Percentiles rank a stretch among this genome's conserved stretches.
Conservation (phyloP, 2,888 invertebrate species). For the Syritta pipiens region DNA sequence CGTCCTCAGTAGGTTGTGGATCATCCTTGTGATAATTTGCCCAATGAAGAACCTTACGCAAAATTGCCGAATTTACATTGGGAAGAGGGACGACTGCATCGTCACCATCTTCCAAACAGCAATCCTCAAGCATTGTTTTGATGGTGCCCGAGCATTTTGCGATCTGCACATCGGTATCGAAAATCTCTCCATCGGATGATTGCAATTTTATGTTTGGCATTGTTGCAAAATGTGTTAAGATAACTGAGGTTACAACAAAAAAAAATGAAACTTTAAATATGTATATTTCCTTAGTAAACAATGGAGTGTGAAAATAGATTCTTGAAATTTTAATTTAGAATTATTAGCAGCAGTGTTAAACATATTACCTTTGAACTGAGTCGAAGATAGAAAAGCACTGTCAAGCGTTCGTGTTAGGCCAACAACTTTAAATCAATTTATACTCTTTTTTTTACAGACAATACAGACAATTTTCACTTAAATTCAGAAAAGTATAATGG, state of each 20-base stretch:
- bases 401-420: no score
- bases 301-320: no score
- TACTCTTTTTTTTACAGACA: no score
- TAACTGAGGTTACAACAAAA: slow-evolving; percentile 16
- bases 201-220: slow-evolving; percentile 97
- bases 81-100: slow-evolving; percentile 97
- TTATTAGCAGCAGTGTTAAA: not conserved
- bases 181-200: slow-evolving; percentile 96
- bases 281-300: slow-evolving; percentile 28
- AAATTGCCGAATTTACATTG: slow-evolving; percentile 97
- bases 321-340: not conserved
- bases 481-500: slow-evolving; percentile 19
- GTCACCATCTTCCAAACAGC: slow-evolving; percentile 93
- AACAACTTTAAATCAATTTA: no score
- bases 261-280: not conserved
- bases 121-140: slow-evolving; percentile 98
- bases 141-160: slow-evolving; percentile 99
- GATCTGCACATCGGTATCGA: slow-evolving; percentile 97
- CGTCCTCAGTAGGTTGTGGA: slow-evolving; percentile 96
- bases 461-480: slow-evolving; percentile 34
- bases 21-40: slow-evolving; percentile 97
- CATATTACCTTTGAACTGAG: not conserved
- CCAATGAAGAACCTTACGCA: slow-evolving; percentile 96
- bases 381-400: no score
- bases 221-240: no score